Conservation (phyloP, 2,888 invertebrate genomes). For the Alloscopus bannaensis region DNA sequence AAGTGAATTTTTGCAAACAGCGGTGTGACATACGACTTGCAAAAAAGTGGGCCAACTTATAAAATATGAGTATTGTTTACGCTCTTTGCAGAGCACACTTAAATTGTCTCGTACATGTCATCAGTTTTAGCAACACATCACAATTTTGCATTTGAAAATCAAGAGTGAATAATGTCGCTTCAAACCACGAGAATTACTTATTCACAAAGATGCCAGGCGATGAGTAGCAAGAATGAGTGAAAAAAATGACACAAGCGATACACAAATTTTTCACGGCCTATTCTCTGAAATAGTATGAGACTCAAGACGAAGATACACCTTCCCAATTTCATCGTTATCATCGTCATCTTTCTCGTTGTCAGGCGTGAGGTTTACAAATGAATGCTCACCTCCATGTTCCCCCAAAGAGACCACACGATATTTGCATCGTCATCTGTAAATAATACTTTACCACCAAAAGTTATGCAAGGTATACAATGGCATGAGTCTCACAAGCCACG, state of each 20-base stretch:
- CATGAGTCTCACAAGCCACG: too few relatives aligned
- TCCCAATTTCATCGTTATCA: constrained; percentile 36
- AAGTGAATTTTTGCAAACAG: constrained; percentile 28
- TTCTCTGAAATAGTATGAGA: constrained; percentile 4
- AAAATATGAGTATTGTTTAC: constrained; percentile 3
- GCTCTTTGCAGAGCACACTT: background rate
- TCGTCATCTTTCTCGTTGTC: constrained; percentile 34
- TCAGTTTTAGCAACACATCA: constrained; percentile 4
- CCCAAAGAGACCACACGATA: constrained; percentile 43
- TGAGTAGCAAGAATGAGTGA: constrained; percentile 10
- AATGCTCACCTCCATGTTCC: background rate
- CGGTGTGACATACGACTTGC: background rate
- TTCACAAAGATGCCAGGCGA: constrained; percentile 8
- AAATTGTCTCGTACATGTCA: constrained; percentile 26
- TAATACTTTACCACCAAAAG: constrained; percentile 22
- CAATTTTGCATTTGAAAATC: constrained; percentile 42
- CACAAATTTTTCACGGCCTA: constrained; percentile 45
- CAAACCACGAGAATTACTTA: background rate
- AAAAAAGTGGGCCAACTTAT: background rate
- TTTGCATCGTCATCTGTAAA: constrained; percentile 56
- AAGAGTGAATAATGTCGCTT: constrained; percentile 24
- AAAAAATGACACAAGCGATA: constrained; percentile 34
- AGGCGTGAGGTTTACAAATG: too few relatives aligned
- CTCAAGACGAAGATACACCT: constrained; percentile 56
- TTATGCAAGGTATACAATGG: constrained; percentile 46